Percentiles rank a stretch among this genome's conserved stretches.
Evolutionary conservation across 2,888 invertebrate species (phyloP).

Genomic region (Hirtodrosophila cameraria): DNA sequence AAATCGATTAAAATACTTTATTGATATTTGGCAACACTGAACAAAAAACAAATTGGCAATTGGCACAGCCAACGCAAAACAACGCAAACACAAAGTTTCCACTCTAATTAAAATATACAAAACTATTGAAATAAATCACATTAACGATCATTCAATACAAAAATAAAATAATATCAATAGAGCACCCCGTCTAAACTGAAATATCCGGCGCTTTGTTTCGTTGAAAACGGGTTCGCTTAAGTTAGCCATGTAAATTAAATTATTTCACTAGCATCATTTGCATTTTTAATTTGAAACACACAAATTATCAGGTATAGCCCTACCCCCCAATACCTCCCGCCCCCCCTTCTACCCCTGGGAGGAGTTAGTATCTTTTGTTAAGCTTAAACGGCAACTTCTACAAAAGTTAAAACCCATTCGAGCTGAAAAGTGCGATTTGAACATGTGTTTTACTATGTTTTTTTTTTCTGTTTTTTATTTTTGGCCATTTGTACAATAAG

Average conservation of each 20-base stretch:
- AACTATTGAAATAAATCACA: slow-evolving; percentile 54
- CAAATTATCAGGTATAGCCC: slow-evolving; percentile 45
- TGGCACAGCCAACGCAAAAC: slow-evolving; percentile 25
- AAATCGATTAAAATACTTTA: slow-evolving; percentile 68
- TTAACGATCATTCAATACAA: slow-evolving; percentile 63
- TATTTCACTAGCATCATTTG: slow-evolving; percentile 69
- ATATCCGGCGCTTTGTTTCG: slow-evolving; percentile 63
- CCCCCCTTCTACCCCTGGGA: too few relatives aligned
- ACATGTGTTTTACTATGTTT: slow-evolving; percentile 67
- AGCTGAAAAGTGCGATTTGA: slow-evolving; percentile 69
- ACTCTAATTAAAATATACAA: slow-evolving; percentile 76
- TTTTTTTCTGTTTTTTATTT: slow-evolving; percentile 24
- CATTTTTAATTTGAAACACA: slow-evolving; percentile 76
- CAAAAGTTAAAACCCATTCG: slow-evolving; percentile 18
- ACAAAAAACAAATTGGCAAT: slow-evolving; percentile 66
- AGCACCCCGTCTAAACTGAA: slow-evolving; percentile 31
- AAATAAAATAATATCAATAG: slow-evolving; percentile 34
- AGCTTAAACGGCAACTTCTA: slow-evolving; percentile 25
- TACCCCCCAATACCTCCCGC: neutral
- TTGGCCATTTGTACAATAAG: slow-evolving; percentile 22
- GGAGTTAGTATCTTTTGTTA: slow-evolving; percentile 21
- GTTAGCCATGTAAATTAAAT: slow-evolving; percentile 64
- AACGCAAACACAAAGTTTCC: slow-evolving; percentile 54
- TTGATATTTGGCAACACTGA: slow-evolving; percentile 52
- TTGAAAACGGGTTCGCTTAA: slow-evolving; percentile 35